Conservation (phyloP, 2,113 vertebrate genomes). For the Sorex araneus region DNA sequence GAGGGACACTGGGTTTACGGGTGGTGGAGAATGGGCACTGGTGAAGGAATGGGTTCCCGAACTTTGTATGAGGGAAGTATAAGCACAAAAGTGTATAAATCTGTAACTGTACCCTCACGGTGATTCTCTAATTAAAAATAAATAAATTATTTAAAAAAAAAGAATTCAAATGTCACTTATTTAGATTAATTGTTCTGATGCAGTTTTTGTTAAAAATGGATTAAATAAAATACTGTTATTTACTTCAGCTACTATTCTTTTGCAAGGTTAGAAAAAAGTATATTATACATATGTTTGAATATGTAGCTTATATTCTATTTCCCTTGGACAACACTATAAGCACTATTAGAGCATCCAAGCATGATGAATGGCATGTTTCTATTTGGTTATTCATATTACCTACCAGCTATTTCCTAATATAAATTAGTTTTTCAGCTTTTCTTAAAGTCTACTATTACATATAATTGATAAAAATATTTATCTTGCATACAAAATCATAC, state of each 20-base stretch:
- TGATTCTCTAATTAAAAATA: no score
- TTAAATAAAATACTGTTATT: constrained; percentile 36
- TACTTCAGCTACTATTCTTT: neutral
- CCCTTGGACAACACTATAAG: neutral
- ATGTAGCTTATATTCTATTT: neutral
- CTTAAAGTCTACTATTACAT: neutral
- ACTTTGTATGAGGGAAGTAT: no score
- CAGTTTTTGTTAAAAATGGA: neutral
- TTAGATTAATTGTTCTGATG: neutral
- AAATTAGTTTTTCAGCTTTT: neutral
- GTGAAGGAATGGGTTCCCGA: no score
- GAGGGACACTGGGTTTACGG: no score
- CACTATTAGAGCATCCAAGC: neutral
- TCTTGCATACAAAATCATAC: neutral
- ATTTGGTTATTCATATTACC: neutral
- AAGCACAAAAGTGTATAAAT: no score
- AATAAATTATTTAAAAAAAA: no score
- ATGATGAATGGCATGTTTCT: neutral
- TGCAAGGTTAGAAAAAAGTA: neutral
- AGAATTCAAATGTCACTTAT: neutral
- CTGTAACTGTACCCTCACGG: no score
- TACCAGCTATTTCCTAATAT: neutral
- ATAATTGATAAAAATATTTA: neutral
- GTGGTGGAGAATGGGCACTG: no score
- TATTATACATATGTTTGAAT: neutral